These are phyloP conservation scores for Lampris incognitus DNA, from an alignment of 2,113 vertebrate species.

Conservation along the genomic window DNA sequence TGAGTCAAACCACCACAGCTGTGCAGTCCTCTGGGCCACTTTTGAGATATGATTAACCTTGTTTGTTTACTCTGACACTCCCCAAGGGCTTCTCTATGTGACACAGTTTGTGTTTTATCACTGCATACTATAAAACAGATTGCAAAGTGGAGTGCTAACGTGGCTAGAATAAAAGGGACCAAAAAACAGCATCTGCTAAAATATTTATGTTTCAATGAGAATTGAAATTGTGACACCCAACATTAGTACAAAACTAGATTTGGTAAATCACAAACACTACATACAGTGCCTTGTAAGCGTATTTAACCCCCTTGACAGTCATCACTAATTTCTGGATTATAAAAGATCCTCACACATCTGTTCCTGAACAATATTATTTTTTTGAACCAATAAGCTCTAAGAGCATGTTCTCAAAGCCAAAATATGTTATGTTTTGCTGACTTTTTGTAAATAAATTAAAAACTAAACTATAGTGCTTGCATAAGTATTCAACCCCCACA, in stretches of 20 bases:
- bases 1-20: slow-evolving; percentile 58
- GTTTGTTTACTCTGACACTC: slow-evolving; percentile 38
- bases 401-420: too few species aligned
- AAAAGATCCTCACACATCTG: too few species aligned
- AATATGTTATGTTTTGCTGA: too few species aligned
- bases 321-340: too few species aligned
- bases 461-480: too few species aligned
- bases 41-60: slow-evolving; percentile 54
- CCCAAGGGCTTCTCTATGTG: slow-evolving; percentile 23
- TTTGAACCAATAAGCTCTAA: too few species aligned
- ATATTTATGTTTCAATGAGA: slow-evolving; percentile 59
- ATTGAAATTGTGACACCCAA: slow-evolving; percentile 44
- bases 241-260: slow-evolving; percentile 39
- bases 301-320: too few species aligned
- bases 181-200: slow-evolving; percentile 28
- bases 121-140: slow-evolving; percentile 51
- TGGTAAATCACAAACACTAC: slow-evolving; percentile 26
- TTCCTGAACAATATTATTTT: too few species aligned
- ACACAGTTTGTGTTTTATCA: slow-evolving; percentile 54
- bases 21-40: slow-evolving; percentile 37
- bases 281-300: too few species aligned
- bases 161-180: slow-evolving; percentile 23
- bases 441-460: too few species aligned
- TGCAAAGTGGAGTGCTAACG: slow-evolving; percentile 32
- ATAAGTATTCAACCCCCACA: too few species aligned